Evolutionary conservation across 2,888 invertebrate species (phyloP).

Genomic region (Ochlodes sylvanus): DNA sequence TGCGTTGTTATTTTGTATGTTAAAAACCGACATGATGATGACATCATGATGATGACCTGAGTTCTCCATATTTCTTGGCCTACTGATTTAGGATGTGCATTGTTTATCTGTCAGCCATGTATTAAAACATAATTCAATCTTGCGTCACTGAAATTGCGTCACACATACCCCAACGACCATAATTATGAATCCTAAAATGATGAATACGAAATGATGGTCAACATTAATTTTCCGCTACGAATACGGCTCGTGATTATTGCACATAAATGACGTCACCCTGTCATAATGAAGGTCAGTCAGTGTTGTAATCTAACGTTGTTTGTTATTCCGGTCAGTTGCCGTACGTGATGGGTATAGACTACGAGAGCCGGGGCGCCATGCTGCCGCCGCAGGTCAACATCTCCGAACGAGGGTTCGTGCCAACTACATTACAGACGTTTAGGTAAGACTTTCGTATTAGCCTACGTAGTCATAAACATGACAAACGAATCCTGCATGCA

Average conservation of each 20-base stretch:
- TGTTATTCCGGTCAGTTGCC: conserved; percentile 84
- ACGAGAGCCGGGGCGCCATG: conserved; percentile 91
- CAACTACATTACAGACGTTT: conserved; percentile 91
- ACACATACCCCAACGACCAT: neutral
- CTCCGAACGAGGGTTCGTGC: conserved; percentile 91
- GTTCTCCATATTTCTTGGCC: too few species aligned
- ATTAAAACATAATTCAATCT: neutral
- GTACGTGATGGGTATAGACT: conserved; percentile 91
- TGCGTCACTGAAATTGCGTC: neutral
- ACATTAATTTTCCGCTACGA: neutral
- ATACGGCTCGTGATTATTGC: neutral
- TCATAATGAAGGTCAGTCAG: conserved; percentile 2
- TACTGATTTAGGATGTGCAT: too few species aligned
- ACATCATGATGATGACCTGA: too few species aligned
- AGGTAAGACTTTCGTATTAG: conserved; percentile 66
- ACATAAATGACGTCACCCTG: conserved; percentile 14
- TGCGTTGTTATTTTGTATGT: too few species aligned
- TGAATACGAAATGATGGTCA: neutral
- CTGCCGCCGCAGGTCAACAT: conserved; percentile 93
- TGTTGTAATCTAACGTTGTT: conserved; percentile 45
- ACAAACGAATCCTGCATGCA: too few species aligned
- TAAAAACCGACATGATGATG: too few species aligned
- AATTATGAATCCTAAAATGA: neutral
- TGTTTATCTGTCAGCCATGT: too few species aligned
- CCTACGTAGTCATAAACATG: neutral